These are phyloP conservation scores for Amblyornis subalaris DNA, from an alignment of 2,113 vertebrate genomes.

Conservation along the genomic window DNA sequence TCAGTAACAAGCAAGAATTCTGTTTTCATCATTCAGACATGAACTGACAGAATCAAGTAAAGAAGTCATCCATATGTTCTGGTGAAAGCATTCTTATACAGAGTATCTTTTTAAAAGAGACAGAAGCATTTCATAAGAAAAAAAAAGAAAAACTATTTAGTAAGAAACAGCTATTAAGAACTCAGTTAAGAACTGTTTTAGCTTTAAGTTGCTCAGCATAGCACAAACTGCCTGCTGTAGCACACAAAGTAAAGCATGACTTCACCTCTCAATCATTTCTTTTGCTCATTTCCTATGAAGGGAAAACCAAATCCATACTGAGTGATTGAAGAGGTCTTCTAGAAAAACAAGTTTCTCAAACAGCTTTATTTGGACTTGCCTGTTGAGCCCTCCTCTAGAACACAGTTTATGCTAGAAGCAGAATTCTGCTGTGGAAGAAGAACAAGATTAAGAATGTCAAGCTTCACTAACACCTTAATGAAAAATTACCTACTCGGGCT, in stretches of 20 bases:
- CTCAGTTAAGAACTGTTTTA: neutral
- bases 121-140: neutral
- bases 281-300: neutral
- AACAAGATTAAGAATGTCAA: neutral
- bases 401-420: neutral
- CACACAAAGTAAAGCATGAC: neutral
- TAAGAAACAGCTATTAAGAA: neutral
- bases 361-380: neutral
- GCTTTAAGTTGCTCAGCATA: neutral
- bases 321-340: neutral
- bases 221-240: neutral
- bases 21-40: neutral
- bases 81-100: neutral
- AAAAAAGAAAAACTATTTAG: neutral
- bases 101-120: neutral
- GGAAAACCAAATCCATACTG: neutral
- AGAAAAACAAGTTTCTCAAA: neutral
- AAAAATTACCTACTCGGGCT: neutral
- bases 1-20: neutral
- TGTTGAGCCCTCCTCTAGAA: neutral
- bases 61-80: neutral
- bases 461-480: constrained; percentile 18
- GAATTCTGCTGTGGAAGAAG: neutral
- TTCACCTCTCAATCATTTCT: neutral
- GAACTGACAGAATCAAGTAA: neutral